Base-by-base conservation (phyloP, 92 coral and sea anemone genomes). In the Zoanthus sansibaricus region DNA sequence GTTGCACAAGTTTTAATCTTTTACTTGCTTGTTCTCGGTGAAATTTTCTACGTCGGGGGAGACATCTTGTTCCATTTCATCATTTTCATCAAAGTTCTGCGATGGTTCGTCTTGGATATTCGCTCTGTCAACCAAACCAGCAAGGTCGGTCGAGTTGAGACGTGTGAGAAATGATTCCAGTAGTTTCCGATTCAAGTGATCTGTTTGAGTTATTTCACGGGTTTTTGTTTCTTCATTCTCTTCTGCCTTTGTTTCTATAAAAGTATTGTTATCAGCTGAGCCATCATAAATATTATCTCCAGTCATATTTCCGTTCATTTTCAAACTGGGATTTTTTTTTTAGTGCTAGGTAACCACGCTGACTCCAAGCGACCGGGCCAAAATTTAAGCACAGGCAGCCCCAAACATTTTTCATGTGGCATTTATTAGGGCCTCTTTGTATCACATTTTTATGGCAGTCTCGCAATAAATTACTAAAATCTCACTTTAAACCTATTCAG, bases 131-230 rank as follows among this genome's bases (percentile, higher is more conserved):
- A 80, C 73, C 85, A 80, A 18, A 11, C 46, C 9, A 68, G 74
- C 61, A 33, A 47, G 72, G 12, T 80, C 70, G 14, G 85, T 47
- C 59, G 85, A 80, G 89, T 94, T 95, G 62, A 95, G 75, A 82
- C 98, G 90, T 54, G 89, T 73, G 31, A 95, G 86, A 85, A 96
- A 94, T 16, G 99, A 95, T 69, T 93, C 92, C 77, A 96, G 79
- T 13, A 96, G 91, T 79, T 90, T 90, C 45, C 95, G 90, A 86
- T 96, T 96, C 1, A 96, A 93, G 73, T 96, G 98, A 91, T 96
- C 99, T 1, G 99, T 96, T 84, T 96, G 99, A 54, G 96, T 96
- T 58, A 93, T 92, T 87, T 96, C 98, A 55, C 93, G 87, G 12
- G 88, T 25, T 66, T 64, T 52, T 73, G 76, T 37, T 4, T 37